Percentiles rank a stretch among this genome's conserved stretches.
phyloP scores from a whole-genome alignment of 2,113 vertebrate genomes.

The Suricata suricatta region DNA sequence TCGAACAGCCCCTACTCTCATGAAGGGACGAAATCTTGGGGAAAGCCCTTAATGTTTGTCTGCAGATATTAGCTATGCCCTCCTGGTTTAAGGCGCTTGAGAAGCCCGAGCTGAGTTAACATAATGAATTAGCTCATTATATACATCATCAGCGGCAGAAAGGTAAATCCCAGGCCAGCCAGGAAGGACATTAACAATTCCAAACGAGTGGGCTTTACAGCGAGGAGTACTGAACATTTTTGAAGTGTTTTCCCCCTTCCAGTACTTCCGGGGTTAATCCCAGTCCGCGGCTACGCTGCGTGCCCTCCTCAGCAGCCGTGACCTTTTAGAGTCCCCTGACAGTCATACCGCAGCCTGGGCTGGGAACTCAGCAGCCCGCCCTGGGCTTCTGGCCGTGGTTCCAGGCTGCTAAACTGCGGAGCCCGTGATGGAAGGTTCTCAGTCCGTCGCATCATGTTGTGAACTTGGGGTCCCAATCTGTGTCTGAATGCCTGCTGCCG shows the following conservation, averaged over 20 bases:
- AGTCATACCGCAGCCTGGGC: not conserved
- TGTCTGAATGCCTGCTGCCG: not conserved
- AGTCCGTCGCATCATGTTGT: too few relatives aligned
- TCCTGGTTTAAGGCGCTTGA: not conserved
- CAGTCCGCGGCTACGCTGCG: fast-evolving
- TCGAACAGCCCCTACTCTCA: not conserved
- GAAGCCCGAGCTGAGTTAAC: not conserved
- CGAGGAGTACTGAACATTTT: not conserved
- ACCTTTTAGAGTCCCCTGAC: not conserved
- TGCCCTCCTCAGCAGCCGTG: not conserved
- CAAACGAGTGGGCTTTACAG: not conserved
- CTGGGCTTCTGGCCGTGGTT: not conserved
- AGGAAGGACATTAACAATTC: not conserved
- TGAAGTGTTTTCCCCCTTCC: not conserved
- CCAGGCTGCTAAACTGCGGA: not conserved
- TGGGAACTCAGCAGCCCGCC: not conserved
- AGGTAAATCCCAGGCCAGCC: not conserved
- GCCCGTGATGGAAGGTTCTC: too few relatives aligned
- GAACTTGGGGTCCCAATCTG: not conserved
- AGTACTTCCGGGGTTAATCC: not conserved
- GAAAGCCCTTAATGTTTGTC: not conserved
- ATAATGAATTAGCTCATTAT: not conserved
- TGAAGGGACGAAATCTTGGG: not conserved
- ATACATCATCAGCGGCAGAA: not conserved
- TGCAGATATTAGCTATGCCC: not conserved